These are phyloP conservation scores for Lanius ludovicianus DNA, from an alignment of 2,113 vertebrate species.

Conservation along the genomic window DNA sequence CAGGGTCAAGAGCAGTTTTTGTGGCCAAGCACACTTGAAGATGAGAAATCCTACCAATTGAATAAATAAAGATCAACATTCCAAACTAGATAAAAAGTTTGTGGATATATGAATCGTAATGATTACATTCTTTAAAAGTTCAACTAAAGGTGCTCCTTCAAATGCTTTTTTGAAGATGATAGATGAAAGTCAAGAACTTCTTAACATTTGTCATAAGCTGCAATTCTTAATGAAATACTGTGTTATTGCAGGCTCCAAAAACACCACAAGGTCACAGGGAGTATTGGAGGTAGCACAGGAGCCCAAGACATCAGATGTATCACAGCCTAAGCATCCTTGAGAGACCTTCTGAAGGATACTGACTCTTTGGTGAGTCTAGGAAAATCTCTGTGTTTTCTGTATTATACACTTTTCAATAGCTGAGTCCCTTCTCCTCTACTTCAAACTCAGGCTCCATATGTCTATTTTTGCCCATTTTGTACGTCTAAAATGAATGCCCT, in stretches of 20 bases:
- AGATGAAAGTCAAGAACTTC: neutral
- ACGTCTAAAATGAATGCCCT: neutral
- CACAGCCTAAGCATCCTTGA: neutral
- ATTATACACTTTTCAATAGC: neutral
- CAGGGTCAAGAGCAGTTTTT: neutral
- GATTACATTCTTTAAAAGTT: neutral
- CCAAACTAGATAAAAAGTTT: constrained; percentile 24
- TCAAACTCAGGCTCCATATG: neutral
- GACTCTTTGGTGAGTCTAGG: too few species aligned
- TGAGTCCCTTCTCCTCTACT: neutral
- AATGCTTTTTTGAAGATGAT: neutral
- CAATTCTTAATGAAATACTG: neutral
- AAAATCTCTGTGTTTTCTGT: neutral
- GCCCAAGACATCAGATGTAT: rapidly evolving
- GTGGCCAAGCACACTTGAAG: neutral
- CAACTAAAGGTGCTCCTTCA: neutral
- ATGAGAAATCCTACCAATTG: neutral
- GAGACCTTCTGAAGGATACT: neutral
- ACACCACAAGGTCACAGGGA: neutral
- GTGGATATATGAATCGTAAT: constrained; percentile 21
- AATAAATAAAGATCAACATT: constrained; percentile 42
- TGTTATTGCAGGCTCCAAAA: neutral
- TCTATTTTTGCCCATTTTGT: neutral
- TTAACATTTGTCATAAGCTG: neutral
- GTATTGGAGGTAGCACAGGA: neutral